Percentiles rank a stretch among this genome's conserved stretches.
Evolutionary conservation across 1,140 invertebrate genomes (phyloP).

Genomic region (Micrasema minimum): DNA sequence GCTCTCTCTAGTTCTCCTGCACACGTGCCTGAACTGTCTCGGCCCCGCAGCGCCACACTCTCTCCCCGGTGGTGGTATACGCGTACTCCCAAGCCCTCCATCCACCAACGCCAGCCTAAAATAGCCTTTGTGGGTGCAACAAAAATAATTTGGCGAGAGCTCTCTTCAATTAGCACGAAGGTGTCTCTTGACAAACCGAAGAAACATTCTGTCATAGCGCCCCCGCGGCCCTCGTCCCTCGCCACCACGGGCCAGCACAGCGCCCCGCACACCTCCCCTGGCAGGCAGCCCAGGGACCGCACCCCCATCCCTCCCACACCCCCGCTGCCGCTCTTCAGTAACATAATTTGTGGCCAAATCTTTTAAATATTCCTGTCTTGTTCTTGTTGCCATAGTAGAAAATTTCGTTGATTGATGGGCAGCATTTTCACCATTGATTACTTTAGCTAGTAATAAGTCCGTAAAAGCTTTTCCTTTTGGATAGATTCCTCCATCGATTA

Average conservation of each 20-base stretch:
- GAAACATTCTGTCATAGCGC: slow-evolving; percentile 81
- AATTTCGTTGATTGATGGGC: slow-evolving; percentile 97
- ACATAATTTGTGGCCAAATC: slow-evolving; percentile 89
- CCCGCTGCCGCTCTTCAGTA: slow-evolving; percentile 60
- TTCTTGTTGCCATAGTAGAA: slow-evolving; percentile 95
- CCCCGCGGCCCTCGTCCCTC: slow-evolving; percentile 55
- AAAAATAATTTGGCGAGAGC: slow-evolving; percentile 85
- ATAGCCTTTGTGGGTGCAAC: slow-evolving; percentile 86
- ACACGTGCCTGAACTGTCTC: slow-evolving; percentile 73
- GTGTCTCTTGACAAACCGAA: slow-evolving; percentile 89
- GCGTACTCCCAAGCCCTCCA: slow-evolving; percentile 70
- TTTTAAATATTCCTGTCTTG: slow-evolving; percentile 95
- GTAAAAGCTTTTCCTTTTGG: slow-evolving; percentile 90
- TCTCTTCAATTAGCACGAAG: slow-evolving; percentile 88
- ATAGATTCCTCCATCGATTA: slow-evolving; percentile 86
- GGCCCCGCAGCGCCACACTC: slow-evolving; percentile 80
- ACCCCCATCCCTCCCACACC: slow-evolving; percentile 57
- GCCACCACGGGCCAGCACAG: slow-evolving; percentile 61
- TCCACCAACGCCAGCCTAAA: slow-evolving; percentile 64
- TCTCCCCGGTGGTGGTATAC: slow-evolving; percentile 87
- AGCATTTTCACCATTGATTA: slow-evolving; percentile 98
- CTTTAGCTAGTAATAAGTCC: slow-evolving; percentile 94
- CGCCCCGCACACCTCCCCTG: slow-evolving; percentile 61
- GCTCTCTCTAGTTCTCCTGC: slow-evolving; percentile 68
- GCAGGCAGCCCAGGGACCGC: slow-evolving; percentile 56